phyloP scores from a whole-genome alignment of 2,888 invertebrate species.

The Ectemnius cavifrons region DNA sequence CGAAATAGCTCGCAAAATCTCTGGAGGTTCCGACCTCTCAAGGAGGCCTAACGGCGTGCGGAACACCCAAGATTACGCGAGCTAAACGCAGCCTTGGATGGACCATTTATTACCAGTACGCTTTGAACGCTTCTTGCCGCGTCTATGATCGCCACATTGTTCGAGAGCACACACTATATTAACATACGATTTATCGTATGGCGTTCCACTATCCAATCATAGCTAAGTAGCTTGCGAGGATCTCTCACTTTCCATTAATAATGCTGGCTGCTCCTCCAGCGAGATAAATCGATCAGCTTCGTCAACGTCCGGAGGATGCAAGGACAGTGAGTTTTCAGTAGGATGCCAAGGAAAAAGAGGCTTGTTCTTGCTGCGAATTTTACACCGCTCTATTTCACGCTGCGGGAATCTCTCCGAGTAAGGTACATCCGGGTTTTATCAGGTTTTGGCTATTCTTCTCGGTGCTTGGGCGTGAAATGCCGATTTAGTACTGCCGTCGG shows the following conservation, averaged over 20 bases:
- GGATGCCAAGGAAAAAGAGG: slow-evolving; percentile 6
- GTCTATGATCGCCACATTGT: too few relatives aligned
- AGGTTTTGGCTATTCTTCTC: slow-evolving; percentile 33
- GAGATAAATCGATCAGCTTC: slow-evolving; percentile 27
- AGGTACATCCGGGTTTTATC: slow-evolving; percentile 32
- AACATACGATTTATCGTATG: not conserved
- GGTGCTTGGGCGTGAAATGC: slow-evolving; percentile 31
- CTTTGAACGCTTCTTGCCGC: too few relatives aligned
- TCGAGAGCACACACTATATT: not conserved
- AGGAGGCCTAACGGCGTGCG: slow-evolving; percentile 26
- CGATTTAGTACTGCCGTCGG: slow-evolving; percentile 28
- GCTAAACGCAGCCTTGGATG: not conserved
- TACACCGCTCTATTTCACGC: slow-evolving; percentile 36
- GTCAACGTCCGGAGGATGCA: slow-evolving; percentile 1
- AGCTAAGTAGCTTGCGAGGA: slow-evolving; percentile 13
- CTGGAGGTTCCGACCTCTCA: slow-evolving; percentile 44
- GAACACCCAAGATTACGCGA: slow-evolving; percentile 10
- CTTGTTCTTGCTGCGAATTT: slow-evolving; percentile 22
- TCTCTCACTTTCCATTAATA: slow-evolving; percentile 23
- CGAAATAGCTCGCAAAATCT: slow-evolving; percentile 40
- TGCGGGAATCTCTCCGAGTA: slow-evolving; percentile 28
- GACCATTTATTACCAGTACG: not conserved
- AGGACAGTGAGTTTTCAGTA: slow-evolving; percentile 30
- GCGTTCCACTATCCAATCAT: not conserved
- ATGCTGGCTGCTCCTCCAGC: slow-evolving; percentile 12